Evolutionary conservation across 2,797 vertebrate genomes (phyloP), one percentile per base, ranked within the genome.

Genomic region (Poeciliopsis presidionis): DNA sequence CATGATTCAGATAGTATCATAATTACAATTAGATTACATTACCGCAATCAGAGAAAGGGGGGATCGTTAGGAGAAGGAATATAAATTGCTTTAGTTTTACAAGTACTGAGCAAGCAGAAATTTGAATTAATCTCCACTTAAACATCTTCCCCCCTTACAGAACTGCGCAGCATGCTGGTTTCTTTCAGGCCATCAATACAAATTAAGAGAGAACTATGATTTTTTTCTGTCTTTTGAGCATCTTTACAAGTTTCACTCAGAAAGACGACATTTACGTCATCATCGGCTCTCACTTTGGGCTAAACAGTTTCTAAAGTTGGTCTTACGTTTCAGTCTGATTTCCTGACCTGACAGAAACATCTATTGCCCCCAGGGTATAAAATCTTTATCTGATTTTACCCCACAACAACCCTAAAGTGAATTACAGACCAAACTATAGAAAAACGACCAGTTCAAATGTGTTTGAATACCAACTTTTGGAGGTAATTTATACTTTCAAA

Each of bases 21-120:
- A 99, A 99, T 99, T 98, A 99, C 98, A 99, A 99, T 99, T 99
- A 99, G 98, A 99, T 99, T 99, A 99, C 98, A 98, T 98, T 98
- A 98, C 97, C 96, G 98, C 97, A 99, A 99, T 99, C 98, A 99
- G 97, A 95, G 97, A 97, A 97, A 97, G 96, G 96, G 93, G 87
- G 97, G 96, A 97, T 99, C 97, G 97, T 99, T 99, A 99, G 98
- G 97, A 98, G 97, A 98, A 98, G 97, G 97, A 97, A 99, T 99
- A 98, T 99, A 99, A 99, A 99, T 99, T 99, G 97, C 98, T 99
- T 99, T 98, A 98, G 97, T 99, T 99, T 98, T 98, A 98, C 97
- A 99, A 99, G 97, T 98, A 98, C 98, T 98, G 98, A 99, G 98
- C 97, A 97, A 98, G 98, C 98, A 99, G 97, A 99, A 96, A 99